Conservation (phyloP, 2,113 vertebrate species). For the Motacilla tschutschensis region DNA sequence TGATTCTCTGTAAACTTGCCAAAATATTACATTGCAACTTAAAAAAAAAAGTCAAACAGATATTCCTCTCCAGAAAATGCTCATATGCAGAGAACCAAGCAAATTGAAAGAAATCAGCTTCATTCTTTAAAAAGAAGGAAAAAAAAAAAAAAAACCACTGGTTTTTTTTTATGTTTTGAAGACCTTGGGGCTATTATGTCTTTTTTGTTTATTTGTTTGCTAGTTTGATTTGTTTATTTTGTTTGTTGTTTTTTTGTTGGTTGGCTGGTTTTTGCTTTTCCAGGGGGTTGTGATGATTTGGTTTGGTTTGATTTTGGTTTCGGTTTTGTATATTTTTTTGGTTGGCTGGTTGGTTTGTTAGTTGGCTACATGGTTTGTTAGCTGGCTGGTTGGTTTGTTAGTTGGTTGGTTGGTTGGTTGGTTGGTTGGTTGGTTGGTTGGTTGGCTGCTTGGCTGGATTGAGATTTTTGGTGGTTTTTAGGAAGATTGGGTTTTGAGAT, state of each 20-base stretch:
- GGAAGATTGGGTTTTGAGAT: not conserved
- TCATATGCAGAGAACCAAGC: fast-evolving
- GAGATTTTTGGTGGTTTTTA: fast-evolving
- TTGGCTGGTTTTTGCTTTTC: not conserved
- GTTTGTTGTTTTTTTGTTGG: not conserved
- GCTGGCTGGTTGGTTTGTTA: too few relatives aligned
- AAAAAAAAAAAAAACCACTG: too few relatives aligned
- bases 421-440: not conserved
- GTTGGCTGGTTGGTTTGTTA: too few relatives aligned
- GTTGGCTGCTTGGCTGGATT: not conserved
- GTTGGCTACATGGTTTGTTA: too few relatives aligned
- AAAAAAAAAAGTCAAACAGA: not conserved
- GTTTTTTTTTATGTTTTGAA: not conserved
- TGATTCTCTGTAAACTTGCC: not conserved
- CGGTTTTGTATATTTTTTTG: not conserved
- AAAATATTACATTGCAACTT: not conserved
- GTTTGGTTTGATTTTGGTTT: fast-evolving
- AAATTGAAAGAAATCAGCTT: not conserved
- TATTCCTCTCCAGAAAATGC: not conserved
- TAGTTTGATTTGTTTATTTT: not conserved
- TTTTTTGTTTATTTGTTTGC: not conserved
- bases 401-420: not conserved
- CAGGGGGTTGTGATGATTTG: fast-evolving
- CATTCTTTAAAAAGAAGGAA: not conserved
- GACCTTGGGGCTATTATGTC: fast-evolving